Percentiles rank a stretch among this genome's conserved stretches.
These are phyloP conservation scores for Myrmecophaga tridactyla DNA, from an alignment of 2,113 vertebrate species.

Conservation along the genomic window DNA sequence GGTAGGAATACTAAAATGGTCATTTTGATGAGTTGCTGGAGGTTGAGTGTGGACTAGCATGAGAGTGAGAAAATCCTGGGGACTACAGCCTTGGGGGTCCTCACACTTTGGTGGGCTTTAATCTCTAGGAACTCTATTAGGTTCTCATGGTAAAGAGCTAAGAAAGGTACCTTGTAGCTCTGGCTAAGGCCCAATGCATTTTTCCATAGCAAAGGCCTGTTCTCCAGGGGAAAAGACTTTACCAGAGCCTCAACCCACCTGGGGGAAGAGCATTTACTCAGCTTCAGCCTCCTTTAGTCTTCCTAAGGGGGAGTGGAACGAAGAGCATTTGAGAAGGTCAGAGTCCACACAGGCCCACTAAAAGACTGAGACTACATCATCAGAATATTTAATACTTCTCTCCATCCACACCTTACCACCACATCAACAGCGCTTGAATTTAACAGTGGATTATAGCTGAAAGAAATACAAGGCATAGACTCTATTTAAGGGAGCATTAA, in stretches of 20 bases:
- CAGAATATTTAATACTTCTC: neutral
- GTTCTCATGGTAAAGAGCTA: neutral
- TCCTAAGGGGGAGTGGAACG: neutral
- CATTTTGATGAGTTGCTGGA: neutral
- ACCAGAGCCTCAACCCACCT: neutral
- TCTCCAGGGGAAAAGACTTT: neutral
- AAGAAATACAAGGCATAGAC: neutral
- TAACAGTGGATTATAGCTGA: too few relatives aligned
- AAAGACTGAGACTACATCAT: neutral
- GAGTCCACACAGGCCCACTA: neutral
- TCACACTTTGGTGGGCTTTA: neutral
- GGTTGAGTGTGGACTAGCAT: neutral
- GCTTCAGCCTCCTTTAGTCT: neutral
- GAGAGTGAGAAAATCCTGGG: neutral
- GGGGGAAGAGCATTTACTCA: neutral
- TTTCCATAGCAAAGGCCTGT: neutral
- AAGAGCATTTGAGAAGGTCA: neutral
- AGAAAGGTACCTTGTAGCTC: neutral
- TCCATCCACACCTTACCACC: neutral
- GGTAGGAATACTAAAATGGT: neutral
- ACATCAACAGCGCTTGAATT: neutral
- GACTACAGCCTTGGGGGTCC: neutral
- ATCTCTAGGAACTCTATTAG: neutral
- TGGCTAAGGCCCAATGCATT: neutral
- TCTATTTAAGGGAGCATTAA: neutral